Evolutionary conservation across 2,797 vertebrate genomes (phyloP).

Genomic region (Brachymystax lenok): DNA sequence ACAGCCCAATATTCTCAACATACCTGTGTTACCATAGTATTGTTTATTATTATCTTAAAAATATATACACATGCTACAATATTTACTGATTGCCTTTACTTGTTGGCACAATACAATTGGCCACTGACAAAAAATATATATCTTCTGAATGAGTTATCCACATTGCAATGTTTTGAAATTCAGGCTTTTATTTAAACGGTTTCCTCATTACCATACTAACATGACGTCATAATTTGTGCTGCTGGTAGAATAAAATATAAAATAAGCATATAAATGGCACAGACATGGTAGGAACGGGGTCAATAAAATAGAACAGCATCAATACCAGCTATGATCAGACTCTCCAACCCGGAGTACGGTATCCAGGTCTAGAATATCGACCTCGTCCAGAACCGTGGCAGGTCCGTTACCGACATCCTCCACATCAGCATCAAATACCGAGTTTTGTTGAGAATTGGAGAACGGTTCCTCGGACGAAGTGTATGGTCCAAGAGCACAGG

Average conservation of each 20-base stretch:
- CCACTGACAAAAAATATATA: too few species aligned
- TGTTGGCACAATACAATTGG: too few species aligned
- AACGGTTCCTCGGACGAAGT: conserved; percentile 70
- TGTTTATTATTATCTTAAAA: too few species aligned
- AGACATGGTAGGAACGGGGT: conserved; percentile 15
- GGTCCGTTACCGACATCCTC: conserved; percentile 54
- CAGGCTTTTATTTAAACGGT: too few species aligned
- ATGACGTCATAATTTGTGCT: too few species aligned
- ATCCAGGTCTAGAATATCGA: conserved; percentile 86
- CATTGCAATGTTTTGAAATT: too few species aligned
- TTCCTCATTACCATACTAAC: too few species aligned
- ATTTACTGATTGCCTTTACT: too few species aligned
- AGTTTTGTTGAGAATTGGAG: conserved; percentile 86
- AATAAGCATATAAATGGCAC: not conserved
- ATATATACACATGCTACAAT: too few species aligned
- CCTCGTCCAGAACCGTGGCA: conserved; percentile 83
- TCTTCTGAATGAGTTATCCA: not conserved
- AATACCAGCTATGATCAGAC: conserved; percentile 85
- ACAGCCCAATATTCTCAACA: too few species aligned
- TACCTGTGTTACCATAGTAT: too few species aligned
- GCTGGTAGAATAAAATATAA: not conserved
- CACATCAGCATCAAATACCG: conserved; percentile 48
- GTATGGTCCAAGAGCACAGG: conserved; percentile 38
- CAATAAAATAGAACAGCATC: conserved; percentile 19
- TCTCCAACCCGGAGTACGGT: conserved; percentile 68